phyloP scores from a whole-genome alignment of 2,113 vertebrate genomes.

The Lagopus muta region DNA sequence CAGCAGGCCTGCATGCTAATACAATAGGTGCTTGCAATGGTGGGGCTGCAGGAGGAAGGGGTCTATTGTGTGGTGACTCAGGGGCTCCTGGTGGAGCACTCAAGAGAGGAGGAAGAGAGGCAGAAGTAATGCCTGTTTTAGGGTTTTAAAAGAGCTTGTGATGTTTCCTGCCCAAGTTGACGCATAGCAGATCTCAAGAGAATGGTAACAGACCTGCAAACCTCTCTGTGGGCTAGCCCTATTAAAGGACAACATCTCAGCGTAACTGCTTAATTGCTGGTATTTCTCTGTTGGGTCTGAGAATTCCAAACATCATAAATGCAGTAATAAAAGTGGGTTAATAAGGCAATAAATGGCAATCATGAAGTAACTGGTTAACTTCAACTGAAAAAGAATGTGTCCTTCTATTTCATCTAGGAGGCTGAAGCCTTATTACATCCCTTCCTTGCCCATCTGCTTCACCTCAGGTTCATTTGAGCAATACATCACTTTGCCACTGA shows the following conservation, averaged over 20 bases:
- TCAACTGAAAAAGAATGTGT: not conserved
- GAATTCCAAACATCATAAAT: not conserved
- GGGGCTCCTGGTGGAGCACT: not conserved
- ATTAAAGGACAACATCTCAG: not conserved
- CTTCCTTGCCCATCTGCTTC: not conserved
- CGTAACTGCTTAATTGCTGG: not conserved
- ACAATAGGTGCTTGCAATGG: not conserved
- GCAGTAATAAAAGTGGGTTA: not conserved
- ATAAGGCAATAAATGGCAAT: not conserved
- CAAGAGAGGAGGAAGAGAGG: not conserved
- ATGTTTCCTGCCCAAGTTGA: not conserved
- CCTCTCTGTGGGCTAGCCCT: not conserved
- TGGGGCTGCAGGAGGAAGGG: not conserved
- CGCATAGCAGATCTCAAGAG: not conserved
- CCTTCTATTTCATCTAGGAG: not conserved
- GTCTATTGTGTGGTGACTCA: not conserved
- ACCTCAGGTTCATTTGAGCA: not conserved
- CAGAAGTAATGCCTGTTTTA: not conserved
- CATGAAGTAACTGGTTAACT: not conserved
- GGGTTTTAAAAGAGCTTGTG: not conserved
- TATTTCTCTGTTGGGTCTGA: not conserved
- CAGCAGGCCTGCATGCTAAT: fast-evolving
- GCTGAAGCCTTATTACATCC: not conserved
- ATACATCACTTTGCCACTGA: not conserved
- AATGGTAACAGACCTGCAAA: not conserved